phyloP scores from a whole-genome alignment of 1,140 invertebrate genomes.

The Lasioglossum albipes region DNA sequence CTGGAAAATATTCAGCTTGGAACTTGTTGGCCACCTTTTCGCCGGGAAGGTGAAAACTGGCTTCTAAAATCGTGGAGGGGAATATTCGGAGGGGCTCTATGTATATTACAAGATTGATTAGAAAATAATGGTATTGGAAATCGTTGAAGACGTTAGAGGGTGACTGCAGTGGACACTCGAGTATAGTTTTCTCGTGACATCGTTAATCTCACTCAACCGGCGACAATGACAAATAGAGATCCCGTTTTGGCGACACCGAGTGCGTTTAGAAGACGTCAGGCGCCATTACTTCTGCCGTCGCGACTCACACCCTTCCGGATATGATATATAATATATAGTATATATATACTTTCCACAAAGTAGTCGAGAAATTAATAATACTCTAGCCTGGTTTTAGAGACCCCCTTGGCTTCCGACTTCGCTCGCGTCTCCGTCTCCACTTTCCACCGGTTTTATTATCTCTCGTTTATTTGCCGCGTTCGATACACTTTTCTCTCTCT shows the following conservation, averaged over 20 bases:
- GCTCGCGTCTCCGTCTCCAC: not conserved
- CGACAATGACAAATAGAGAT: constrained; percentile 54
- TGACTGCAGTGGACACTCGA: constrained; percentile 12
- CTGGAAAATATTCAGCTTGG: too few relatives aligned
- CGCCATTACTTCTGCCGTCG: constrained; percentile 8
- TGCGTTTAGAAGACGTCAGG: constrained; percentile 27
- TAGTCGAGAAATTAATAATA: not conserved
- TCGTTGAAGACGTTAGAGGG: constrained; percentile 18
- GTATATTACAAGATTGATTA: too few relatives aligned
- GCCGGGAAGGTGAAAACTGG: too few relatives aligned
- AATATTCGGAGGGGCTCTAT: too few relatives aligned
- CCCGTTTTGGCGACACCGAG: constrained; percentile 15
- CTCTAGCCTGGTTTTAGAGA: too few relatives aligned
- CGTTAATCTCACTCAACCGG: constrained; percentile 46
- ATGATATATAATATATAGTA: not conserved
- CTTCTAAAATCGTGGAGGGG: too few relatives aligned
- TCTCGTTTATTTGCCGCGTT: not conserved
- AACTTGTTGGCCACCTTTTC: too few relatives aligned
- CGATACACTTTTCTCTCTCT: not conserved
- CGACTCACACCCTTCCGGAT: not conserved
- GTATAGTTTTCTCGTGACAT: constrained; percentile 23
- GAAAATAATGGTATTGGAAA: constrained; percentile 25
- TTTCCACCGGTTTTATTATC: constrained; percentile 8
- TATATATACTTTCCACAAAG: not conserved
- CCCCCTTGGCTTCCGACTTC: not conserved